Percentiles rank a stretch among this genome's conserved stretches.
Evolutionary conservation across 92 coral and sea anemone species (phyloP).

Genomic region (Epizoanthus rinbou): DNA sequence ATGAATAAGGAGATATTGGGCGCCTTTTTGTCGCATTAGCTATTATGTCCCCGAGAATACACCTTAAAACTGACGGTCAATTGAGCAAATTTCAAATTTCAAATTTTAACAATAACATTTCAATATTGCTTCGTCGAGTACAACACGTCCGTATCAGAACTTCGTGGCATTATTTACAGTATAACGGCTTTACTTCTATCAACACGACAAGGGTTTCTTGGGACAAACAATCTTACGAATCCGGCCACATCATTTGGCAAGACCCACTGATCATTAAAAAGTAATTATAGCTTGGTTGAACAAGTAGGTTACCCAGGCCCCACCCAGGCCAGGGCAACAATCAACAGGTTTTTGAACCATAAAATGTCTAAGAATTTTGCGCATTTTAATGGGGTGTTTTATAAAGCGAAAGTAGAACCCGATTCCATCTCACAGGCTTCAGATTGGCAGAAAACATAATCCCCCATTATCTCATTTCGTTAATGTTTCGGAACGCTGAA

Average conservation of each 20-base stretch:
- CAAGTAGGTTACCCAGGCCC: constrained; percentile 15
- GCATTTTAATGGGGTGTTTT: background rate
- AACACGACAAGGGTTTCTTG: background rate
- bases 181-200: background rate
- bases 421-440: background rate
- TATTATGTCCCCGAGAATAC: background rate
- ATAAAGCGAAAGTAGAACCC: background rate
- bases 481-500: background rate
- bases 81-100: background rate
- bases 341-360: background rate
- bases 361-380: background rate
- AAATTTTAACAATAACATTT: background rate
- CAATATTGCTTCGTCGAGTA: background rate
- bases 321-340: constrained; percentile 8
- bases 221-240: too few species aligned
- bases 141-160: background rate
- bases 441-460: background rate
- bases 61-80: constrained; percentile 1
- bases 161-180: background rate
- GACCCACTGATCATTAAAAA: constrained; percentile 6
- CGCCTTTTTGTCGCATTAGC: constrained; percentile 21
- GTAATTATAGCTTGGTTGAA: background rate
- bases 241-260: background rate
- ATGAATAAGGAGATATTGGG: constrained; percentile 32
- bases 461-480: background rate